A percentile compares a stretch with the other conserved stretches of the same genome.
phyloP scores from a whole-genome alignment of 2,888 invertebrate genomes.

The Fragum sueziense region DNA sequence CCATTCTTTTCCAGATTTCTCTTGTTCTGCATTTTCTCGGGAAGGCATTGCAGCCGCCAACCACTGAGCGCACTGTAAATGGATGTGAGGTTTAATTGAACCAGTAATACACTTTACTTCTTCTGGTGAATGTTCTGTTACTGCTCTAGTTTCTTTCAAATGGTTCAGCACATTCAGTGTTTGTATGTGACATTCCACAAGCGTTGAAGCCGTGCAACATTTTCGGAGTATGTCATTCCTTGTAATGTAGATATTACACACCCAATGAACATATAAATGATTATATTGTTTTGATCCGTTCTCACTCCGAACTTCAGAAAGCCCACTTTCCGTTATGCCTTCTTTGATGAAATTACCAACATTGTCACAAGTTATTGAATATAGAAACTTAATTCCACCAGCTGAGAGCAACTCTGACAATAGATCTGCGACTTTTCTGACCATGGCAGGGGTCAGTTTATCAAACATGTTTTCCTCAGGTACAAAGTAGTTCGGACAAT shows the following conservation, averaged over 20 bases:
- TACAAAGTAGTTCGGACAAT: slow-evolving; percentile 3
- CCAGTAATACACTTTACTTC: neutral
- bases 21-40: neutral
- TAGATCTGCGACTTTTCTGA: neutral
- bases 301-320: neutral
- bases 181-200: neutral
- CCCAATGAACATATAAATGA: neutral
- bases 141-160: neutral
- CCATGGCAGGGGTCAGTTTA: neutral
- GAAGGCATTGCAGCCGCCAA: neutral
- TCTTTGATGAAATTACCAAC: neutral
- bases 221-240: neutral
- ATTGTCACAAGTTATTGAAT: neutral
- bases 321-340: neutral
- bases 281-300: neutral
- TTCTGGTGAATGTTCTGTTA: neutral
- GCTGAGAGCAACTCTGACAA: neutral
- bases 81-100: neutral
- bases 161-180: neutral
- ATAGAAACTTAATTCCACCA: neutral
- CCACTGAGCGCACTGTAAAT: neutral
- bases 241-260: neutral
- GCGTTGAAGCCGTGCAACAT: neutral
- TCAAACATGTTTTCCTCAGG: slow-evolving; percentile 9
- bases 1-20: neutral